phyloP scores from a whole-genome alignment of 2,888 invertebrate species.

The Acronicta alni region DNA sequence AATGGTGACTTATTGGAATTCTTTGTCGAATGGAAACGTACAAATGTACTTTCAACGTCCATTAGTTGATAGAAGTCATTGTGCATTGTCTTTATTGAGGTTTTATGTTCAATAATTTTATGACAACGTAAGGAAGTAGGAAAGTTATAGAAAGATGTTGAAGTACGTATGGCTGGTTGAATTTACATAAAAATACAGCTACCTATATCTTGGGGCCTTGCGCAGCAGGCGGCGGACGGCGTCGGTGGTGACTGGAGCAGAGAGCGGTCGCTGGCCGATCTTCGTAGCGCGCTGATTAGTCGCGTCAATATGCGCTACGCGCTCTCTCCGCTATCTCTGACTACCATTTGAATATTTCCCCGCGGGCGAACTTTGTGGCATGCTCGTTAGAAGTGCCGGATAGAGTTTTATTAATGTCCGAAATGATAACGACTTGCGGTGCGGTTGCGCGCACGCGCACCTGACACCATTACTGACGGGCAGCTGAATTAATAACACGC shows the following conservation, averaged over 20 bases:
- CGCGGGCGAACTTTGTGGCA: slow-evolving; percentile 71
- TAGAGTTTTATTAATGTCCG: slow-evolving; percentile 82
- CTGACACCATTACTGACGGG: slow-evolving; percentile 74
- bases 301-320: slow-evolving; percentile 70
- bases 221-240: neutral
- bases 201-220: neutral
- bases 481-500: slow-evolving; percentile 79
- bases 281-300: slow-evolving; percentile 68
- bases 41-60: slow-evolving; percentile 51
- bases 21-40: slow-evolving; percentile 52
- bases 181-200: slow-evolving; percentile 26
- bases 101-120: slow-evolving; percentile 39
- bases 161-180: slow-evolving; percentile 10
- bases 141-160: slow-evolving; percentile 20
- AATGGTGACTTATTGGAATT: slow-evolving; percentile 60
- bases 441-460: slow-evolving; percentile 62
- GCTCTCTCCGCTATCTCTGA: slow-evolving; percentile 47
- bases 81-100: slow-evolving; percentile 16
- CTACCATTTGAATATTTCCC: slow-evolving; percentile 76
- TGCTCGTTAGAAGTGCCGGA: slow-evolving; percentile 71
- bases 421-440: slow-evolving; percentile 82
- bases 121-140: slow-evolving; percentile 11
- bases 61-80: slow-evolving; percentile 39
- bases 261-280: slow-evolving; percentile 3
- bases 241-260: slow-evolving; percentile 3